Conservation (phyloP, 2,797 vertebrate genomes). For the Alosa sapidissima region DNA sequence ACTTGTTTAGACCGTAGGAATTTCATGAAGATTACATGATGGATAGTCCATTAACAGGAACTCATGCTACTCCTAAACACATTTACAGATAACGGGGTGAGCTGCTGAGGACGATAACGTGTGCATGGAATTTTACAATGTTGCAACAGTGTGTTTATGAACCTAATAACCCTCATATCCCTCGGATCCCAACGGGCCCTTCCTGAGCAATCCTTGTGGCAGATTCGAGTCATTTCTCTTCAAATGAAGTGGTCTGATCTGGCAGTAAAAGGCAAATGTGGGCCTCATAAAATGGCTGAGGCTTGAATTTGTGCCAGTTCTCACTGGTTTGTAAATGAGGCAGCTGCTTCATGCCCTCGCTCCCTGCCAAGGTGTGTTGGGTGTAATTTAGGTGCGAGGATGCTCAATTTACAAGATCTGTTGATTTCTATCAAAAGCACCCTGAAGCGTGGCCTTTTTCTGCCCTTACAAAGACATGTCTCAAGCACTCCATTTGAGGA, state of each 20-base stretch:
- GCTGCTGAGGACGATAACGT: not conserved
- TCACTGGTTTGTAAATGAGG: conserved; percentile 45
- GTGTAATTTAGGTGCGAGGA: not conserved
- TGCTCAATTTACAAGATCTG: not conserved
- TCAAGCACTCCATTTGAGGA: not conserved
- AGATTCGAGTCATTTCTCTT: conserved; percentile 45
- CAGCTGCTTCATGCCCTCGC: conserved; percentile 55
- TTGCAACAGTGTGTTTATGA: conserved; percentile 1
- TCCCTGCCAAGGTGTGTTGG: conserved; percentile 30
- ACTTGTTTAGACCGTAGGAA: not conserved
- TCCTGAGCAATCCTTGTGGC: conserved; percentile 37
- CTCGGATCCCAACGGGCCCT: conserved; percentile 61
- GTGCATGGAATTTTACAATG: not conserved
- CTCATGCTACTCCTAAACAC: not conserved
- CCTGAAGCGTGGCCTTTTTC: not conserved
- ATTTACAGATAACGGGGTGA: not conserved
- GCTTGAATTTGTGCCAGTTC: conserved; percentile 46
- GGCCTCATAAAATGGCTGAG: conserved; percentile 50
- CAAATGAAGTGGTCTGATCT: conserved; percentile 52
- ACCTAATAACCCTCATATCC: conserved; percentile 57
- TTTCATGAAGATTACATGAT: not conserved
- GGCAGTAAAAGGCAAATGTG: conserved; percentile 40
- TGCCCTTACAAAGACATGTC: not conserved
- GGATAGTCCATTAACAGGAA: not conserved
- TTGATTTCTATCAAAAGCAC: not conserved